Conservation (phyloP, 2,797 vertebrate species). For the Setipinna tenuifilis region DNA sequence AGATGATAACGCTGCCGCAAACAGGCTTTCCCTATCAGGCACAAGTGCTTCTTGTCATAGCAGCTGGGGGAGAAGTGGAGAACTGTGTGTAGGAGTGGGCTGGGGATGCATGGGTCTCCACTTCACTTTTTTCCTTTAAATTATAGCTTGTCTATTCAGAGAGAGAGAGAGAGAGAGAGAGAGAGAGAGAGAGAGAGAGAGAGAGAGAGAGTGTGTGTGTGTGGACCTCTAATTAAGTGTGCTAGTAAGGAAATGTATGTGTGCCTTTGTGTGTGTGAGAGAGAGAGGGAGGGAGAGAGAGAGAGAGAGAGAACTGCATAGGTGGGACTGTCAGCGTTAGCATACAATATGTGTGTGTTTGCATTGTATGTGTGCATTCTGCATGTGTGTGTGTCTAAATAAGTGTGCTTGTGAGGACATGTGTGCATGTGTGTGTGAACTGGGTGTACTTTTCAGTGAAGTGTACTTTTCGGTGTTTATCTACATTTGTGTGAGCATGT, state of each 20-base stretch:
- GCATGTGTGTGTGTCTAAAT: too few relatives aligned
- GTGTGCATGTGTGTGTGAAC: too few relatives aligned
- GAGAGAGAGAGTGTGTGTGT: neutral
- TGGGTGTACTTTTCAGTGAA: too few relatives aligned
- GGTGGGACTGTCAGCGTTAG: too few relatives aligned
- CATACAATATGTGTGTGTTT: neutral
- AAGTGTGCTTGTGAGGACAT: too few relatives aligned
- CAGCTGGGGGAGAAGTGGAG: neutral
- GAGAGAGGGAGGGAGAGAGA: too few relatives aligned
- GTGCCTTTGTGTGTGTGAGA: neutral
- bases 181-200: too few relatives aligned
- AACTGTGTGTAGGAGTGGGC: constrained; percentile 11
- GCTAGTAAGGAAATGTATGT: constrained; percentile 17
- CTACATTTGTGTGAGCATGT: too few relatives aligned
- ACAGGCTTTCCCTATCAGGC: neutral
- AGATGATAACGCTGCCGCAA: neutral
- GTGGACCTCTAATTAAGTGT: neutral
- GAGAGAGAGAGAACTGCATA: too few relatives aligned
- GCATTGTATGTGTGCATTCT: constrained; percentile 26
- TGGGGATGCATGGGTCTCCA: neutral
- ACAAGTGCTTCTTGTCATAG: neutral
- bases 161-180: too few relatives aligned
- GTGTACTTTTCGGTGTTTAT: too few relatives aligned
- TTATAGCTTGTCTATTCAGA: constrained; percentile 20
- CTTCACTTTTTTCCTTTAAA: constrained; percentile 5